phyloP scores from a whole-genome alignment of 2,113 vertebrate species.

The Astatoreochromis straeleni region DNA sequence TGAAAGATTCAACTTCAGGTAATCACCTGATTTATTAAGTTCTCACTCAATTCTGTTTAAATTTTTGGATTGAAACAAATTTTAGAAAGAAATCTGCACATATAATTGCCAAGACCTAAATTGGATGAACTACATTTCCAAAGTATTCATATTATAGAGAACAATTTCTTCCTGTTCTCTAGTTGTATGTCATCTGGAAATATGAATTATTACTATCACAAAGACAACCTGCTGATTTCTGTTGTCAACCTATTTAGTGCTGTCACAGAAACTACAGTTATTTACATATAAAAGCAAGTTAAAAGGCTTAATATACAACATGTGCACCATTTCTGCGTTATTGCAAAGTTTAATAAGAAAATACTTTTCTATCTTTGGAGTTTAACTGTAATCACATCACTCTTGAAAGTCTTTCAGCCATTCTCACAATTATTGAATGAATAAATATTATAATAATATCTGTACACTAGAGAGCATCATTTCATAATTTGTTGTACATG shows the following conservation, averaged over 20 bases:
- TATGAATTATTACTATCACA: not conserved
- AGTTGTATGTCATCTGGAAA: not conserved
- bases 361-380: not conserved
- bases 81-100: not conserved
- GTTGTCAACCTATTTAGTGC: not conserved
- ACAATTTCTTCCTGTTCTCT: not conserved
- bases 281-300: not conserved
- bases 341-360: not conserved
- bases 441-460: not conserved
- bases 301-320: not conserved
- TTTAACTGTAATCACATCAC: not conserved
- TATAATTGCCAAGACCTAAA: not conserved
- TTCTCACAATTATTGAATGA: not conserved
- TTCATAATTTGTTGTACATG: not conserved
- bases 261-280: not conserved
- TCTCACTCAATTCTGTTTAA: not conserved
- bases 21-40: not conserved
- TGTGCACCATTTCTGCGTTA: not conserved
- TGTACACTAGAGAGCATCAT: not conserved
- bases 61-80: not conserved
- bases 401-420: not conserved
- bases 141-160: not conserved
- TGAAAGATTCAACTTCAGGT: not conserved
- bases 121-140: not conserved
- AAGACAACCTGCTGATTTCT: not conserved